Evolutionary conservation across 2,113 vertebrate genomes (phyloP).

Genomic region (Zosterops borbonicus): DNA sequence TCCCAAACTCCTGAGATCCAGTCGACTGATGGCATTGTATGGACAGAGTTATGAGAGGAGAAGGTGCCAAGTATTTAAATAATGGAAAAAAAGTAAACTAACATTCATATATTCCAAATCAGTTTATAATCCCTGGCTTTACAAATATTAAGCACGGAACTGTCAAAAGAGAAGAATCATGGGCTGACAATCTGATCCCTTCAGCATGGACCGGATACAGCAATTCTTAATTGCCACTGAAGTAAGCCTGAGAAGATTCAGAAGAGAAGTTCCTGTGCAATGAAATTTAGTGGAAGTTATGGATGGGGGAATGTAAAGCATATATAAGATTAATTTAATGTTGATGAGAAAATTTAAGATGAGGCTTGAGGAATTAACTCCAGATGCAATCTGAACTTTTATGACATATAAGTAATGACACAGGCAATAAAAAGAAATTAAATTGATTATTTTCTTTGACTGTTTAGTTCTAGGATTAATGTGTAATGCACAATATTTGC

Average conservation of each 20-base stretch:
- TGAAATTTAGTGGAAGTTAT: background rate
- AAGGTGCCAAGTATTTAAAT: background rate
- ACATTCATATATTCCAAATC: background rate
- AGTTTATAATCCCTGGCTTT: background rate
- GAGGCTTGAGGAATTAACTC: conserved; percentile 36
- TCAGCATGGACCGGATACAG: background rate
- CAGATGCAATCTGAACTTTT: conserved; percentile 52
- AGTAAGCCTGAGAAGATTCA: background rate
- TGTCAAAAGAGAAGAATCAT: background rate
- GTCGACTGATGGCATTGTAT: background rate
- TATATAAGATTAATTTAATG: conserved; percentile 42
- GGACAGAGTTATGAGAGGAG: background rate
- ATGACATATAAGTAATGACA: conserved; percentile 61
- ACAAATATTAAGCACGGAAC: background rate
- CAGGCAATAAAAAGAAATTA: conserved; percentile 51
- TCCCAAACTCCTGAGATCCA: background rate
- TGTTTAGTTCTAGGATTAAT: background rate
- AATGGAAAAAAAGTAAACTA: background rate
- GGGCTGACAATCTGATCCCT: background rate
- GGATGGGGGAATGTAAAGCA: background rate
- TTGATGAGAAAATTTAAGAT: conserved; percentile 51
- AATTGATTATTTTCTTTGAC: conserved; percentile 42
- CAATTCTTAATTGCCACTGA: background rate
- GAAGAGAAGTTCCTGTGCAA: background rate
- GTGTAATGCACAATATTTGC: background rate